A percentile compares a stretch with the other conserved stretches of the same genome.
phyloP scores from a whole-genome alignment of 2,888 invertebrate genomes.

The Neocrepidodera transversa region DNA sequence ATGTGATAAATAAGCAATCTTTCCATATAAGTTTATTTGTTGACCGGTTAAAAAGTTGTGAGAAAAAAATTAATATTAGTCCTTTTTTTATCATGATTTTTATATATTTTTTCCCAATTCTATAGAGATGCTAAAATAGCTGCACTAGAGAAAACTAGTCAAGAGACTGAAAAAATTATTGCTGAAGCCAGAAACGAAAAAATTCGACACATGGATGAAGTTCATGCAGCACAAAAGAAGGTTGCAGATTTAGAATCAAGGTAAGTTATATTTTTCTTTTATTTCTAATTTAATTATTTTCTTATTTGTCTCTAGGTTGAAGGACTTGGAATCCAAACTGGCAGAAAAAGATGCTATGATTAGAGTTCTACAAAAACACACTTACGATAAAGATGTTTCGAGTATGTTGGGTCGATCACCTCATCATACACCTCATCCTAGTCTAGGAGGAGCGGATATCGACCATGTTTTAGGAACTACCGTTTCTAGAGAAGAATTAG shows the following conservation, averaged over 20 bases:
- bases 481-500: conserved; percentile 61
- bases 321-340: conserved; percentile 85
- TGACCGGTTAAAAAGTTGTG: too few relatives aligned
- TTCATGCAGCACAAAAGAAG: conserved; percentile 84
- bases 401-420: conserved; percentile 62
- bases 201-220: conserved; percentile 87
- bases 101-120: too few relatives aligned
- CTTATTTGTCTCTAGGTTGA: conserved; percentile 65
- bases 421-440: conserved; percentile 63
- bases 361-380: conserved; percentile 83
- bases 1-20: too few relatives aligned
- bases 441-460: conserved; percentile 61
- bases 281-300: conserved; percentile 18
- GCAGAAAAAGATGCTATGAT: conserved; percentile 92
- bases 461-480: conserved; percentile 60
- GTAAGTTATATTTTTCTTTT: conserved; percentile 59
- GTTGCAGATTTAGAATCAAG: conserved; percentile 86
- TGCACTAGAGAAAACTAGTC: conserved; percentile 81
- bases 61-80: too few relatives aligned
- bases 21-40: too few relatives aligned
- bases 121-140: conserved; percentile 84
- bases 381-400: conserved; percentile 73
- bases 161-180: conserved; percentile 84
- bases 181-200: conserved; percentile 87
- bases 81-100: too few relatives aligned